Conservation (phyloP, 2,113 vertebrate genomes). For the Corythaeola cristata region DNA sequence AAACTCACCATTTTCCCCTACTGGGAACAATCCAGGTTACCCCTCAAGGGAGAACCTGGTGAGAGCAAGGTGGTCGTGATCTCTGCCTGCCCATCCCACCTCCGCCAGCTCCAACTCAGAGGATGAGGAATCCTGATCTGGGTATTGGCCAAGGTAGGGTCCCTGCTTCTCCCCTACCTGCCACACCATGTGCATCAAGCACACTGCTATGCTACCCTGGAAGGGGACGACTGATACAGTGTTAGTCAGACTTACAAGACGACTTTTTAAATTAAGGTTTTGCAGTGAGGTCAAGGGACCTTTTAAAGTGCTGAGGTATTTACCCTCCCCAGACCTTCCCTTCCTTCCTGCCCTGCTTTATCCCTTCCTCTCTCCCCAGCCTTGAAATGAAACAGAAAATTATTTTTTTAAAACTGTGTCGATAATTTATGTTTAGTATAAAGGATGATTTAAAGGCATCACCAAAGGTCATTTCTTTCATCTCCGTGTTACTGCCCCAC, state of each 20-base stretch:
- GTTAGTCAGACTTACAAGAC: not conserved
- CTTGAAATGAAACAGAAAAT: constrained; percentile 78
- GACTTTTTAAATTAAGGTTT: constrained; percentile 3
- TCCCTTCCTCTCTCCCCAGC: constrained; percentile 25
- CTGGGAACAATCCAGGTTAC: not conserved
- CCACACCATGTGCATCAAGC: not conserved
- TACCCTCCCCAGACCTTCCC: not conserved
- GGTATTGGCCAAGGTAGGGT: not conserved
- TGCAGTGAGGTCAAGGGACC: constrained; percentile 37
- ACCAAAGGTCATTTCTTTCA: constrained; percentile 79
- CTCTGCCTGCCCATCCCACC: not conserved
- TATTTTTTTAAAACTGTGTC: constrained; percentile 81
- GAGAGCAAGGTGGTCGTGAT: not conserved
- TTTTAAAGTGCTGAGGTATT: constrained; percentile 66
- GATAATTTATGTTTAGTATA: constrained; percentile 82
- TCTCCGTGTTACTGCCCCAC: constrained; percentile 13
- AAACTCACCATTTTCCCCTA: not conserved
- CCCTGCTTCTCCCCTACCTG: not conserved
- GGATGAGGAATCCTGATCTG: not conserved
- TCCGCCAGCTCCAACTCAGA: not conserved
- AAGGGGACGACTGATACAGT: not conserved
- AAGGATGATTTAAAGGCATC: constrained; percentile 77
- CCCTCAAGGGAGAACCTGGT: not conserved
- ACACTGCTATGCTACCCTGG: constrained; percentile 13
- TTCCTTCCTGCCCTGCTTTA: not conserved